Conservation (phyloP, 2,113 vertebrate species). For the Lagopus muta region DNA sequence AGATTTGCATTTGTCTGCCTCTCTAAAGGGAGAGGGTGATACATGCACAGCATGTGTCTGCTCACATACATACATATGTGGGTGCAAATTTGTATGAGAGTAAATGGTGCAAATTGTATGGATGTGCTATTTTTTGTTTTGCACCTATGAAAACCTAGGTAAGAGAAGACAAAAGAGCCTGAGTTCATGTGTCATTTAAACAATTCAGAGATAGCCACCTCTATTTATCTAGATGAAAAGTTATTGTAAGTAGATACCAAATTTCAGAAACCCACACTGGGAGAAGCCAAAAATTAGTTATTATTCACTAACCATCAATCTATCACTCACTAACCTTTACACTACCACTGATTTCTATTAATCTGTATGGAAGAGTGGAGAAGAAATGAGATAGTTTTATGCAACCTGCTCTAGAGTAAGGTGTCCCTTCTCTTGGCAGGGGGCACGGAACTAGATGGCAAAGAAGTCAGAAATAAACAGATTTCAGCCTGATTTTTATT, state of each 20-base stretch:
- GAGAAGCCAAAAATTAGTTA: neutral
- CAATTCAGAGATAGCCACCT: neutral
- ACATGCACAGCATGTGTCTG: rapidly evolving
- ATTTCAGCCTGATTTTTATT: neutral
- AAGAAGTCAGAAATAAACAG: neutral
- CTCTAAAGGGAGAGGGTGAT: neutral
- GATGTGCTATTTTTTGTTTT: neutral
- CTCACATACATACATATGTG: neutral
- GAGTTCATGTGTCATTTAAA: neutral
- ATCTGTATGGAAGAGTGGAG: neutral
- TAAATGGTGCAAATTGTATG: neutral
- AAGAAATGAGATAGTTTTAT: neutral
- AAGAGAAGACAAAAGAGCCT: neutral
- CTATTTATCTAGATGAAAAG: neutral
- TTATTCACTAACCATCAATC: neutral
- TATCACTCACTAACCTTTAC: neutral
- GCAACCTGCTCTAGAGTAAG: neutral
- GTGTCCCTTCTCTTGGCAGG: neutral
- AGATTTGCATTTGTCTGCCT: neutral
- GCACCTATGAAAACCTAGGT: neutral
- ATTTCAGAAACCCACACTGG: neutral
- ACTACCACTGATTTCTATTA: neutral
- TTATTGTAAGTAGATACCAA: neutral
- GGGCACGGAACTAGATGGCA: neutral
- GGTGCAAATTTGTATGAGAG: rapidly evolving